phyloP scores from a whole-genome alignment of 92 coral and sea anemone species.

The Hydrozoanthus gracilis region DNA sequence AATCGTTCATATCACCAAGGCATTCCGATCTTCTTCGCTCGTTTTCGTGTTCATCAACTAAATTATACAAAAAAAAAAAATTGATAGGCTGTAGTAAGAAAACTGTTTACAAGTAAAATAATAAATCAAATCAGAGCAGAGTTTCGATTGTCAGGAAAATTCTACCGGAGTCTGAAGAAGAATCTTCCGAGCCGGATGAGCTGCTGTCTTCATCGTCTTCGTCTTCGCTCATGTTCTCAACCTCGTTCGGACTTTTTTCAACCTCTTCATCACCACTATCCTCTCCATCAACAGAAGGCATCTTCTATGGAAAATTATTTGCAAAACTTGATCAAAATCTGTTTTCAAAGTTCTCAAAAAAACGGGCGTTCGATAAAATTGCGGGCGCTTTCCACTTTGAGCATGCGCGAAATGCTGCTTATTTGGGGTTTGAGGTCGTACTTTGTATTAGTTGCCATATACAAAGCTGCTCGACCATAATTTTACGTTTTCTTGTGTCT shows the following conservation, averaged over 20 bases:
- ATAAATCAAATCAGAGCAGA: neutral
- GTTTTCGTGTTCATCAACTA: slow-evolving; percentile 96
- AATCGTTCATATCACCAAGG: slow-evolving; percentile 93
- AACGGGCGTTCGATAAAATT: neutral
- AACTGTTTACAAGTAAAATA: no score
- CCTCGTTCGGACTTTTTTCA: slow-evolving; percentile 92
- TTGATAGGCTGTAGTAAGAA: neutral
- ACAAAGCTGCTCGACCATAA: neutral
- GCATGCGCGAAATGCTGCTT: neutral
- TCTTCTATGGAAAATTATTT: slow-evolving; percentile 4
- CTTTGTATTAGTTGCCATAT: neutral
- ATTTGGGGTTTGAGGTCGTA: neutral
- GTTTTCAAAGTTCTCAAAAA: neutral
- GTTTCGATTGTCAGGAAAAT: neutral
- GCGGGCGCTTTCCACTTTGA: slow-evolving; percentile 22
- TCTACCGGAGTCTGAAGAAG: slow-evolving; percentile 82
- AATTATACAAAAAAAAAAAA: slow-evolving; percentile 1
- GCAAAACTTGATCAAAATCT: slow-evolving; percentile 5
- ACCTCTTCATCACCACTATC: slow-evolving; percentile 98
- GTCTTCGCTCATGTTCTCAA: slow-evolving; percentile 97
- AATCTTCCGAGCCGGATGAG: slow-evolving; percentile 92
- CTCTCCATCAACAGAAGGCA: slow-evolving; percentile 98
- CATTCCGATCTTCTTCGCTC: slow-evolving; percentile 93
- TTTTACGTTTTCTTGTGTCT: neutral
- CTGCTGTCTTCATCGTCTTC: slow-evolving; percentile 93